Evolutionary conservation across 1,140 invertebrate species (phyloP), one percentile per base, ranked within the genome.

Genomic region (Colletes latitarsis): DNA sequence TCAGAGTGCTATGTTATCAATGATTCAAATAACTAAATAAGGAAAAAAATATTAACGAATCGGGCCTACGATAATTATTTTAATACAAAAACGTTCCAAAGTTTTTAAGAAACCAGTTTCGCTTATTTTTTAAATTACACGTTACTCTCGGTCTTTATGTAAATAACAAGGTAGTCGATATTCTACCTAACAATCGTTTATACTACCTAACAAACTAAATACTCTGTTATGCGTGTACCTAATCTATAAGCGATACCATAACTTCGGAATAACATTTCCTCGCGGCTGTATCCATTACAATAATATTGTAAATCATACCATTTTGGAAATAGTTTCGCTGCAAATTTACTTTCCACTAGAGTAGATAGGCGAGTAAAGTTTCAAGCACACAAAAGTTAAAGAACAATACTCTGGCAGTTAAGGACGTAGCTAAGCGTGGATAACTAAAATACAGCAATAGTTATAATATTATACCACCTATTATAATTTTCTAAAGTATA

Each of bases 161-260:
- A 19, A 43, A 43, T 55, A 64, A 74, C 72, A 41, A 74, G 53
- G 14, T 19, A 46, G 30, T 53, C 49, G 60, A 66, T 77, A 49
- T 41, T 15, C 43, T 68, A 49, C 57, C 55, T 19, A 12, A 19
- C 14, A 2, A 19, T 46, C n/a, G 5, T 57, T 43, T 46, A 3
- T 15, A n/a, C n/a, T n/a, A n/a, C n/a, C n/a, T n/a, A n/a, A 15
- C 6, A 64, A n/a, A 17, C 15, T 69, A 6, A 12, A 49, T 12
- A 3, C 49, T 30, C 19, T 69, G 15, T 58, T 60, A 68, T 17
- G 55, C 30, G 39, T 60, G 21, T 62, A 62, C 10, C 58, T 62
- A 62, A 62, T 62, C 55, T 43, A 46, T n/a, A 15, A 55, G 30
- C 21, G 73, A 19, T 55, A 41, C 17, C 3, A n/a, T 9, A 10